Evolutionary conservation across 2,888 invertebrate genomes (phyloP).

Genomic region (Marronus borbonicus): DNA sequence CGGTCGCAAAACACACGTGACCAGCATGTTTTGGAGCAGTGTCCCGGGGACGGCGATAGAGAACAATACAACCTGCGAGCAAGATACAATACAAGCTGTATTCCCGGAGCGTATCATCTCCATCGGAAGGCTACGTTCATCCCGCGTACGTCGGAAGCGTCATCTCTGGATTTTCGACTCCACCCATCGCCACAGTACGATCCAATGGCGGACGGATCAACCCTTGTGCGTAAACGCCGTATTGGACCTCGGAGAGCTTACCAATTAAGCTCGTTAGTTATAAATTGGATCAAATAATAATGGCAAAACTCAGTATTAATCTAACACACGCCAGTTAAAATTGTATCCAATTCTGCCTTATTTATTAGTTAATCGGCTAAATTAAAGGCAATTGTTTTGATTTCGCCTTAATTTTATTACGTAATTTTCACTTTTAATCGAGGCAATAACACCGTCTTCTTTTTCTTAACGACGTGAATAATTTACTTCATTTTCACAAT

Average conservation of each 20-base stretch:
- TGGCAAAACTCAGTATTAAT: slow-evolving; percentile 63
- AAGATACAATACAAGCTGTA: slow-evolving; percentile 20
- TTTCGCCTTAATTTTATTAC: slow-evolving; percentile 62
- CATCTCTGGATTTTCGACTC: slow-evolving; percentile 38
- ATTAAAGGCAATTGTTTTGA: slow-evolving; percentile 68
- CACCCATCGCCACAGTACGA: slow-evolving; percentile 34
- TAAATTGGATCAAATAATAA: slow-evolving; percentile 72
- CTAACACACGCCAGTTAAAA: slow-evolving; percentile 63
- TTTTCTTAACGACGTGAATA: slow-evolving; percentile 34
- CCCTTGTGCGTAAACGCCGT: slow-evolving; percentile 48
- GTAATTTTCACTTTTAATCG: slow-evolving; percentile 57
- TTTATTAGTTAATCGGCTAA: slow-evolving; percentile 60
- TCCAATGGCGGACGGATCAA: slow-evolving; percentile 62
- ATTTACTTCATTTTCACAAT: slow-evolving; percentile 4
- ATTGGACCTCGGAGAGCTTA: slow-evolving; percentile 61
- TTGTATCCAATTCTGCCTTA: slow-evolving; percentile 63
- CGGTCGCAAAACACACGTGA: slow-evolving; percentile 54
- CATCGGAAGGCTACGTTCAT: slow-evolving; percentile 16
- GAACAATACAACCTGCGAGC: slow-evolving; percentile 43
- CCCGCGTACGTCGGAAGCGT: slow-evolving; percentile 32
- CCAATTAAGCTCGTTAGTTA: slow-evolving; percentile 71
- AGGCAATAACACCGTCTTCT: slow-evolving; percentile 45
- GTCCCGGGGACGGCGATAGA: slow-evolving; percentile 13
- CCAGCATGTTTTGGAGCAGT: slow-evolving; percentile 52
- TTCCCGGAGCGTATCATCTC: slow-evolving; percentile 19